Evolutionary conservation across 1,140 invertebrate species (phyloP), one percentile per base, ranked within the genome.

Genomic region (Drosophila quadrilineata): DNA sequence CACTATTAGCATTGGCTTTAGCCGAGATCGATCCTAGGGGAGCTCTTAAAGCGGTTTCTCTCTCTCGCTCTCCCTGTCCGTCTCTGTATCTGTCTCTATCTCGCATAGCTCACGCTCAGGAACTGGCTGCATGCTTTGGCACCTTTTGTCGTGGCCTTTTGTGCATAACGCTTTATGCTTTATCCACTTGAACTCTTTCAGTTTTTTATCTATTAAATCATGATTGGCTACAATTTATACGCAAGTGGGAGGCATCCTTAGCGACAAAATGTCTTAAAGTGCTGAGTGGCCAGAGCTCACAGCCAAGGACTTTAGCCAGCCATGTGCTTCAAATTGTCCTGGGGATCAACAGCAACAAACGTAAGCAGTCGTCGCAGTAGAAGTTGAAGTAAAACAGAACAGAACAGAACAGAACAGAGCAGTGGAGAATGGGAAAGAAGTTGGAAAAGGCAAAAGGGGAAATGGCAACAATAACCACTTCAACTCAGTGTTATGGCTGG

Each of bases 181-280:
- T 85, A 85, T 84, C 77, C 79, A 84, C 77, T 84, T 84, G 77
- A 84, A 82, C 76, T 82, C 76, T 84, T 75, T 75, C 76, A 67
- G 67, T 75, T 80, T 57, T 84, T 74, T 85, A 84, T 84, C 77
- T 84, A 84, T 84, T 84, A 84, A 84, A 84, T 84, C 77, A 84
- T 84, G 77, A 84, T 84, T 84, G 79, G 79, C 77, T 77, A 84
- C 76, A 84, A 82, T 79, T 85, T 74, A 77, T 75, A 84, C n/a
- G n/a, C 74, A 84, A 84, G 65, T 84, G 74, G 70, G 62, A 58
- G 45, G 19, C n/a, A 8, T 17, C 48, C 38, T 63, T 38, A 19
- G 59, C 59, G 52, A 63, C 50, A 38, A n/a, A 63, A 36, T 36
- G 36, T 50, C 62, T 65, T 59, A 10, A 63, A 56, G 50, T 21